phyloP scores from a whole-genome alignment of 2,888 invertebrate species.

The Calliscelio sp. region DNA sequence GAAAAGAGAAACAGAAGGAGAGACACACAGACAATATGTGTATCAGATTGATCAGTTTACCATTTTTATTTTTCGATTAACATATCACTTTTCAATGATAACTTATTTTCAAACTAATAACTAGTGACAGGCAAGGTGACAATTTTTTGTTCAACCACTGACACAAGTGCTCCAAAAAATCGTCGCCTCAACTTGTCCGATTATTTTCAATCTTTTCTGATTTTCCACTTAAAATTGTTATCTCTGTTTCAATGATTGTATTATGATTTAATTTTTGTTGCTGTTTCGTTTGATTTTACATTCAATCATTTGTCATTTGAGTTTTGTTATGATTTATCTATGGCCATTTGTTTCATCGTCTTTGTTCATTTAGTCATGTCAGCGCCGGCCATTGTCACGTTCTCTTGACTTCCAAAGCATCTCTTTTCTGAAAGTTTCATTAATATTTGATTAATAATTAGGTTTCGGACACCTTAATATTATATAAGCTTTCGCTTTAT shows the following conservation, averaged over 20 bases:
- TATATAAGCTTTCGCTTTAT: constrained; percentile 82
- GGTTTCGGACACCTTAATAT: constrained; percentile 80
- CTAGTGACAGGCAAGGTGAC: too few species aligned
- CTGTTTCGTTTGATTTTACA: constrained; percentile 23
- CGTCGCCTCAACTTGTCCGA: too few species aligned
- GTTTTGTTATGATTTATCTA: constrained; percentile 60
- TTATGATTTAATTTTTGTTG: constrained; percentile 71
- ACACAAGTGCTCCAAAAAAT: too few species aligned
- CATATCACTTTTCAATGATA: constrained; percentile 48
- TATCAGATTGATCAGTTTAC: neutral
- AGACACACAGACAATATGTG: constrained; percentile 47
- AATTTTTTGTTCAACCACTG: too few species aligned
- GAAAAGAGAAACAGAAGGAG: constrained; percentile 56
- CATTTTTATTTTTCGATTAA: constrained; percentile 38
- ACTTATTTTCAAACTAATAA: constrained; percentile 68
- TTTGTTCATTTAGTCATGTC: constrained; percentile 75
- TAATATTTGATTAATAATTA: constrained; percentile 82
- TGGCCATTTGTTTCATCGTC: constrained; percentile 67
- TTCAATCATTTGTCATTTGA: constrained; percentile 30
- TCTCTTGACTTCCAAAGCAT: constrained; percentile 81
- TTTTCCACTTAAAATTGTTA: constrained; percentile 68
- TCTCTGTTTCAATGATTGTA: constrained; percentile 55
- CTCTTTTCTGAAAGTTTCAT: constrained; percentile 83
- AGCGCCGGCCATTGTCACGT: constrained; percentile 76
- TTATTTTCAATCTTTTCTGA: constrained; percentile 63